A percentile compares a stretch with the other conserved stretches of the same genome.
These are phyloP conservation scores for Drosophila virilis DNA, from an alignment of 1,140 invertebrate species.

Conservation along the genomic window DNA sequence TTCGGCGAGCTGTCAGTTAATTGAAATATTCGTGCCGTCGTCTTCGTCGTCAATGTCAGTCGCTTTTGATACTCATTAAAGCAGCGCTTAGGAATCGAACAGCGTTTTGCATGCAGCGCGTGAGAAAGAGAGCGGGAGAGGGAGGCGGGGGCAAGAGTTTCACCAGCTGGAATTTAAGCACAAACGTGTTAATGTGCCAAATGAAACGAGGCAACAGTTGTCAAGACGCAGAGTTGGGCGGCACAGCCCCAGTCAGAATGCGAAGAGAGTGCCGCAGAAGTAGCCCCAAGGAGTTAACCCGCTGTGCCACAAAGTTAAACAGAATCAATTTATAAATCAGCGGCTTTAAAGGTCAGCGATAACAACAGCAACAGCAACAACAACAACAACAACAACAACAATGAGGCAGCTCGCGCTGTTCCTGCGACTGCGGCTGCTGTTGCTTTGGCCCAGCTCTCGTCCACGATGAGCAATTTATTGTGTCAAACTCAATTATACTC, in stretches of 20 bases:
- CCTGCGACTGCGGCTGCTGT: slow-evolving; percentile 10
- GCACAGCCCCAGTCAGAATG: slow-evolving; percentile 7
- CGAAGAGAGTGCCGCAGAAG: slow-evolving; percentile 24
- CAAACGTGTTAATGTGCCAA: slow-evolving; percentile 77
- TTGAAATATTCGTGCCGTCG: slow-evolving; percentile 78
- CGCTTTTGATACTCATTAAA: slow-evolving; percentile 59
- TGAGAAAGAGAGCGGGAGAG: neutral
- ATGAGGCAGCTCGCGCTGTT: slow-evolving; percentile 22
- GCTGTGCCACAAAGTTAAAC: slow-evolving; percentile 80
- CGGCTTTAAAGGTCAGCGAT: slow-evolving; percentile 82
- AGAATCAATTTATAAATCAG: slow-evolving; percentile 83
- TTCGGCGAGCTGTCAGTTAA: slow-evolving; percentile 75
- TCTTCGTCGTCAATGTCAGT: slow-evolving; percentile 54
- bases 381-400: slow-evolving; percentile 15
- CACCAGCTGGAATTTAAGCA: slow-evolving; percentile 30
- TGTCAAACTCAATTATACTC: slow-evolving; percentile 84
- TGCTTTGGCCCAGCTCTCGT: slow-evolving; percentile 63
- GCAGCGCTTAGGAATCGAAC: slow-evolving; percentile 56
- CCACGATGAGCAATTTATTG: slow-evolving; percentile 83
- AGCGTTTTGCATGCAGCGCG: slow-evolving; percentile 21
- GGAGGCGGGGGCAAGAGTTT: neutral
- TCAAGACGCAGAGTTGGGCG: slow-evolving; percentile 38
- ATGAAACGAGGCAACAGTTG: slow-evolving; percentile 60
- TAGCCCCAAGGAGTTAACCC: slow-evolving; percentile 58
- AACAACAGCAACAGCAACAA: slow-evolving; percentile 56